Conservation (phyloP, 2,888 invertebrate genomes). For the Drosophila kuntzei region DNA sequence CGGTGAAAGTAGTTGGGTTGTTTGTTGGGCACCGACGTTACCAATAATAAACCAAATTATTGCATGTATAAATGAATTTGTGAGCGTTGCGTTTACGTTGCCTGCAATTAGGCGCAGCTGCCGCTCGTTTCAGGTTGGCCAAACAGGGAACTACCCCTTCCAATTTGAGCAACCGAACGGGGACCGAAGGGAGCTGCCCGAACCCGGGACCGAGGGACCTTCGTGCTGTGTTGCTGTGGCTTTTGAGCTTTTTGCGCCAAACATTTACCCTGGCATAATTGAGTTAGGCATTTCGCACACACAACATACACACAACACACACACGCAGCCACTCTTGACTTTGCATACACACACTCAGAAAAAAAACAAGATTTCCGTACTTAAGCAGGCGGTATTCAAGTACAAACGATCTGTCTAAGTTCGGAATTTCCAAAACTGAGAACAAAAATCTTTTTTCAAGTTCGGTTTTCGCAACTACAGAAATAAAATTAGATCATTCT, state of each 20-base stretch:
- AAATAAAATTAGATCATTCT: no score
- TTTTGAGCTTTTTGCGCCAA: slow-evolving; percentile 75
- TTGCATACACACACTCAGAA: no score
- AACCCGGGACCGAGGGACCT: slow-evolving; percentile 19
- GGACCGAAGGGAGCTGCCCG: slow-evolving; percentile 2
- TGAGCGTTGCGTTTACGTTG: slow-evolving; percentile 69
- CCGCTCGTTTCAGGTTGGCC: slow-evolving; percentile 39
- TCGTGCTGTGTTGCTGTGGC: slow-evolving; percentile 57
- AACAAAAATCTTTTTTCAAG: no score
- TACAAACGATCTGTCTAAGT: no score
- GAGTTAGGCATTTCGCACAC: slow-evolving; percentile 72
- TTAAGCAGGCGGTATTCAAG: no score
- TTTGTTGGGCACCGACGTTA: slow-evolving; percentile 39
- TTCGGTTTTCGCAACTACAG: no score
- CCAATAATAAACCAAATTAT: slow-evolving; percentile 78
- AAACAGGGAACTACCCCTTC: neutral
- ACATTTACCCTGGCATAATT: slow-evolving; percentile 72
- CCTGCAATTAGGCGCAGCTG: slow-evolving; percentile 79
- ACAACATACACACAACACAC: slow-evolving; percentile 17
- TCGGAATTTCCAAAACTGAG: no score
- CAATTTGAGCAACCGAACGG: neutral
- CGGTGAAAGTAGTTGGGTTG: slow-evolving; percentile 28
- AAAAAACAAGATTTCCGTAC: no score
- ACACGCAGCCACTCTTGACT: no score
- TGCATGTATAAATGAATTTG: slow-evolving; percentile 79